A percentile compares a stretch with the other conserved stretches of the same genome.
phyloP scores from a whole-genome alignment of 2,888 invertebrate species.

The Argyra leucocephala region DNA sequence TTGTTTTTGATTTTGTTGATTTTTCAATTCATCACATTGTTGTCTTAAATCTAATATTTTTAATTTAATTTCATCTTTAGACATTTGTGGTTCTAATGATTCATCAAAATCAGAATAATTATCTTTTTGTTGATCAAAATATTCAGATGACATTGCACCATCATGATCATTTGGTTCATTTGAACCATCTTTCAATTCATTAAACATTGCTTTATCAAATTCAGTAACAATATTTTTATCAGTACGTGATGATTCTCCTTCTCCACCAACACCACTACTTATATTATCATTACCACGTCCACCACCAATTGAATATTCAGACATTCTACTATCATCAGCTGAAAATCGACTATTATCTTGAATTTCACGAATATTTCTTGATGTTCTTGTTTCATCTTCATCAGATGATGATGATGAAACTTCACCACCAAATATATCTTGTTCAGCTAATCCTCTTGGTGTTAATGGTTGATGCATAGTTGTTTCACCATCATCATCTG shows the following conservation, averaged over 20 bases:
- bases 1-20: conserved; percentile 67
- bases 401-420: conserved; percentile 80
- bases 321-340: conserved; percentile 61
- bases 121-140: conserved; percentile 20
- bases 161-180: conserved; percentile 27
- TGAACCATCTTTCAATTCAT: conserved; percentile 30
- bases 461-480: conserved; percentile 19
- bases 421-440: conserved; percentile 86
- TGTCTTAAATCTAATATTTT: conserved; percentile 62
- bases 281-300: conserved; percentile 34
- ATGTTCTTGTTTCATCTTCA: conserved; percentile 55
- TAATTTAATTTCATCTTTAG: conserved; percentile 48
- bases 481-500: conserved; percentile 34
- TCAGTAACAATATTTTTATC: conserved; percentile 34
- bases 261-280: conserved; percentile 35
- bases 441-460: conserved; percentile 50
- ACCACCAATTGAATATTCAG: conserved; percentile 57
- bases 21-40: conserved; percentile 66
- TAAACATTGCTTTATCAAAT: conserved; percentile 40
- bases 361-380: conserved; percentile 55
- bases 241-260: conserved; percentile 22
- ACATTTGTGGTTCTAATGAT: conserved; percentile 37
- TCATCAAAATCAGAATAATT: conserved; percentile 31
- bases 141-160: conserved; percentile 34
- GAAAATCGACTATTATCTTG: conserved; percentile 70